Conservation (phyloP, 2,797 vertebrate species). For the Acrocephalus scirpaceus region DNA sequence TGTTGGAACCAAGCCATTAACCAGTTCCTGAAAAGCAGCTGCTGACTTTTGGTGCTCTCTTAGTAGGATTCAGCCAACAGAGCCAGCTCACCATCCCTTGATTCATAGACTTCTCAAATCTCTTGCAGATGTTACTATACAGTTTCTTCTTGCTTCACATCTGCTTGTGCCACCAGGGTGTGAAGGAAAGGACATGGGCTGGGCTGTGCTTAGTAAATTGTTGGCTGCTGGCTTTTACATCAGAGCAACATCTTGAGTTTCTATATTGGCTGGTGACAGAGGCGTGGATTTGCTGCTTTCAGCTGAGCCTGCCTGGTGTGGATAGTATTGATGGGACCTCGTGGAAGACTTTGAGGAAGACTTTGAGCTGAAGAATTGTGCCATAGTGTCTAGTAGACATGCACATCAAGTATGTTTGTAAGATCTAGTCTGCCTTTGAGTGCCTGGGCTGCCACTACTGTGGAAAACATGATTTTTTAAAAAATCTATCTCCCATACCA, state of each 20-base stretch:
- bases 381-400: accelerated
- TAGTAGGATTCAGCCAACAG: not conserved
- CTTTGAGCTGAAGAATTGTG: not conserved
- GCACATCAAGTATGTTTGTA: not conserved
- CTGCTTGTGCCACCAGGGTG: not conserved
- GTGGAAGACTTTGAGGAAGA: not conserved
- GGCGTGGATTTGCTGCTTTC: not conserved
- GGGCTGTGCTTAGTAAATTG: not conserved
- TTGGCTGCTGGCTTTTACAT: not conserved
- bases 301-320: not conserved
- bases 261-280: not conserved
- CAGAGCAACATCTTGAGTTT: not conserved
- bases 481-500: not conserved
- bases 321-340: not conserved
- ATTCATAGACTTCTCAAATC: accelerated
- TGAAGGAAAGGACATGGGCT: not conserved
- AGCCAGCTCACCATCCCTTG: not conserved
- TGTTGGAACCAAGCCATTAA: not conserved
- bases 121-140: not conserved
- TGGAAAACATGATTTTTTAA: not conserved
- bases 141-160: not conserved
- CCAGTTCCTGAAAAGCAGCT: not conserved
- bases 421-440: not conserved
- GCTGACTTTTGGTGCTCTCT: not conserved
- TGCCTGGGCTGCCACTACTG: not conserved